Conservation (phyloP, 2,888 invertebrate genomes). For the Chrysomela aeneicollis region DNA sequence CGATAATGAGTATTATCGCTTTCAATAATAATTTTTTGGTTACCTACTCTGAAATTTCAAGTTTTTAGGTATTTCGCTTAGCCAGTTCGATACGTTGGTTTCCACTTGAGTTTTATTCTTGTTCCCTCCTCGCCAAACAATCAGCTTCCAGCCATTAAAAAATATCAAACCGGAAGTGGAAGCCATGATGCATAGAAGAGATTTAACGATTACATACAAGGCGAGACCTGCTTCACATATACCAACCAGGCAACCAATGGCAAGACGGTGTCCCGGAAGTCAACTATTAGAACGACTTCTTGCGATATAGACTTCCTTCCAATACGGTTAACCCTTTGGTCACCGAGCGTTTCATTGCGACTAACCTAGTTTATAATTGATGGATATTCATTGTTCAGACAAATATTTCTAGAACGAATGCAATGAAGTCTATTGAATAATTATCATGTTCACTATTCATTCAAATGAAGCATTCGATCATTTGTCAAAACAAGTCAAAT, state of each 20-base stretch:
- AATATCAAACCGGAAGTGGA: slow-evolving; percentile 22
- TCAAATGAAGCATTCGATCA: no score
- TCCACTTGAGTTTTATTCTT: not conserved
- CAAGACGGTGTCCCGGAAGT: not conserved
- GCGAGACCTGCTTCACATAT: slow-evolving; percentile 11
- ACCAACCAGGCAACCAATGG: slow-evolving; percentile 15
- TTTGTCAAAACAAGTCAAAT: no score
- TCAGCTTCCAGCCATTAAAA: not conserved
- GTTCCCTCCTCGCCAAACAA: not conserved
- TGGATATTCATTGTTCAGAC: not conserved
- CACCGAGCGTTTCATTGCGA: not conserved
- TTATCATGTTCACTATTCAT: no score
- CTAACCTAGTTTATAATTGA: not conserved
- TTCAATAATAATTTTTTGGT: no score
- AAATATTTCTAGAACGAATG: not conserved
- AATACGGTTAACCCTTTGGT: not conserved
- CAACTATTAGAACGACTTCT: not conserved
- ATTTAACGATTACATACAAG: slow-evolving; percentile 25
- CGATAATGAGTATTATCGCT: no score
- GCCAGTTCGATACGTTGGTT: not conserved
- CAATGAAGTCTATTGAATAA: no score
- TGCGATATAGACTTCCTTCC: not conserved
- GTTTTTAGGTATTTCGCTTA: no score
- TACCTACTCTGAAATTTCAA: no score
- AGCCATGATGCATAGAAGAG: slow-evolving; percentile 22